Conservation (phyloP, 2,113 vertebrate genomes). For the Lucifuga dentata region DNA sequence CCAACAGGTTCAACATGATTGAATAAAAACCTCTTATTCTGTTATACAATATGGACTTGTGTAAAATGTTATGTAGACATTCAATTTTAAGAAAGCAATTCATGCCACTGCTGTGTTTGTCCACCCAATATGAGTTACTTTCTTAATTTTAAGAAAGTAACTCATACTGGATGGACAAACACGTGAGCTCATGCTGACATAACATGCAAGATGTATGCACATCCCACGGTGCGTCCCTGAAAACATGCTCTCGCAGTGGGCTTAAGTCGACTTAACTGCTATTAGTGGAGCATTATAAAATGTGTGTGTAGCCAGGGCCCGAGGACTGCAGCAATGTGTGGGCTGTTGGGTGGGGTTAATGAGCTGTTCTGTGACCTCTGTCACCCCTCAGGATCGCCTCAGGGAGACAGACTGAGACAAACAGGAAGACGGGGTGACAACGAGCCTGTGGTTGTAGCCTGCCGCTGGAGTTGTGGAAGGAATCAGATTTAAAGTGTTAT, state of each 20-base stretch:
- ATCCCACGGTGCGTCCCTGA: slow-evolving; percentile 53
- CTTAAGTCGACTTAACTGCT: slow-evolving; percentile 76
- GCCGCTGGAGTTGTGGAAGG: slow-evolving; percentile 33
- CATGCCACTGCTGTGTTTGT: not conserved
- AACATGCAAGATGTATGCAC: slow-evolving; percentile 46
- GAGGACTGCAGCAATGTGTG: slow-evolving; percentile 74
- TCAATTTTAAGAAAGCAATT: not conserved
- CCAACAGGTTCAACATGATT: slow-evolving; percentile 60
- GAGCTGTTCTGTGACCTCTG: slow-evolving; percentile 79
- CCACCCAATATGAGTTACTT: no score
- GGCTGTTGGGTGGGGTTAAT: slow-evolving; percentile 81
- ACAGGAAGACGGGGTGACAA: slow-evolving; percentile 79
- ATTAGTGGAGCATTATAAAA: slow-evolving; percentile 76
- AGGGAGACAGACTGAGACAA: slow-evolving; percentile 72
- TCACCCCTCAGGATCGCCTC: slow-evolving; percentile 74
- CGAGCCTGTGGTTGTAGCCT: slow-evolving; percentile 54
- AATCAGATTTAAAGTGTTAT: slow-evolving; percentile 31
- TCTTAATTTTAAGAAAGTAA: slow-evolving; percentile 1
- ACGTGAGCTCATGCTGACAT: slow-evolving; percentile 1
- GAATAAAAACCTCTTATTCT: slow-evolving; percentile 28
- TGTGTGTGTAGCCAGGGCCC: slow-evolving; percentile 56
- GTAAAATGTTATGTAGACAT: not conserved
- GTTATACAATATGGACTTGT: slow-evolving; percentile 7
- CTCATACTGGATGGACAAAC: not conserved
- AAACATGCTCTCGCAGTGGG: slow-evolving; percentile 56